Base-by-base conservation (phyloP, 1,140 invertebrate genomes). In the Cydia fagiglandana region DNA sequence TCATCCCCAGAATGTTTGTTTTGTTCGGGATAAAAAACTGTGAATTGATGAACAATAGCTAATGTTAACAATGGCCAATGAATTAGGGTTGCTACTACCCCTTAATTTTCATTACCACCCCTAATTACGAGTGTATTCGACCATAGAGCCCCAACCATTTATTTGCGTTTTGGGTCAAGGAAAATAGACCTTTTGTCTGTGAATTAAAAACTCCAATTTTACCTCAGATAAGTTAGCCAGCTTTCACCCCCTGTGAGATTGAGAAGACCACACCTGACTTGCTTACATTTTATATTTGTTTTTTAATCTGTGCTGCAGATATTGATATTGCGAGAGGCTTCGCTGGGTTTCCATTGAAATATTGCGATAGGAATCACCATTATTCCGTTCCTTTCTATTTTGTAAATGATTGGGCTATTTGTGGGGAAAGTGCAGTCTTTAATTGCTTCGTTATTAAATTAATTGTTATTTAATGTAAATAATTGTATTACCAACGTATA, bases 21-120 rank as follows among this genome's bases (percentile, higher is more conserved):
- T 76, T 30, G 80, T 81, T 75, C 73, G 47, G 77, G 83, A 86
- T 89, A 84, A 85, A 86, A 90, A 79, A 88, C 87, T 81, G 83
- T 83, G 84, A 83, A 83, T 87, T 88, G 86, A 87, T 87, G 84
- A 88, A 86, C 85, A 86, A 84, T 86, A 83, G 88, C 85, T 84
- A 86, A 84, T 84, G 83, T 81, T 79, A 83, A 86, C 85, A 88
- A 88, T 86, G 77, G 77, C 75, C 64, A 75, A 78, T 66, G 79
- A 78, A 81, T 83, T 83, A 84, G 87, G 87, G 88, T 84, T 81
- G 34, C 80, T 28, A n/a, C 24, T 78, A 81, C 88, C 89, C 85
- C 87, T 83, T 88, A 91, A 92, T 92, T 89, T 89, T 90, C 86
- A 91, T 92, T 92, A 91, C 76, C 73, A 45, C 88, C 90, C 89